These are phyloP conservation scores for Parapsyche elsis DNA, from an alignment of 1,140 invertebrate species.

Conservation along the genomic window DNA sequence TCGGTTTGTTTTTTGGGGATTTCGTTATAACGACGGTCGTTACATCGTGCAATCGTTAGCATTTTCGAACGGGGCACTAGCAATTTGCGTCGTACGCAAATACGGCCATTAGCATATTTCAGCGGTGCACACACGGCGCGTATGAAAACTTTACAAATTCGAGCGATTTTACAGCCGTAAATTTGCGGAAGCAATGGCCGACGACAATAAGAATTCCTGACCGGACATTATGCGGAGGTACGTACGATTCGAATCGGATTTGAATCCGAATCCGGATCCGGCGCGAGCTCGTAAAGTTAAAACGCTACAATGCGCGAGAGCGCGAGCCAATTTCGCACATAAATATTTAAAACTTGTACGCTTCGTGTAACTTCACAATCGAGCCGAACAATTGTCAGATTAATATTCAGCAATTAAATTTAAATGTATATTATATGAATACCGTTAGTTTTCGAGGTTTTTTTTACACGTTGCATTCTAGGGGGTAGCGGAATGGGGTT, in stretches of 20 bases:
- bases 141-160: slow-evolving; percentile 50
- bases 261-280: background rate
- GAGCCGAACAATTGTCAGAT: too few species aligned
- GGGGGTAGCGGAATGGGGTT: background rate
- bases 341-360: too few species aligned
- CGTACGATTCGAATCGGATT: slow-evolving; percentile 11
- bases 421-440: background rate
- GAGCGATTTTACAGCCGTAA: slow-evolving; percentile 50
- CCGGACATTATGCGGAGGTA: slow-evolving; percentile 38
- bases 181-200: slow-evolving; percentile 46
- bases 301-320: background rate
- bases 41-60: too few species aligned
- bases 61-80: background rate
- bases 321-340: too few species aligned
- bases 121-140: background rate
- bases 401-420: too few species aligned
- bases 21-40: too few species aligned
- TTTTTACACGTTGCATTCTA: background rate
- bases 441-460: background rate
- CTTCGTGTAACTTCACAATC: too few species aligned
- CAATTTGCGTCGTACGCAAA: slow-evolving; percentile 18
- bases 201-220: slow-evolving; percentile 53
- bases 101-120: slow-evolving; percentile 40
- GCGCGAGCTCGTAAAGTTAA: background rate
- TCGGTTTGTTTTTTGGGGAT: too few species aligned